Evolutionary conservation across 1,140 invertebrate species (phyloP).

Genomic region (Telenomus remus): DNA sequence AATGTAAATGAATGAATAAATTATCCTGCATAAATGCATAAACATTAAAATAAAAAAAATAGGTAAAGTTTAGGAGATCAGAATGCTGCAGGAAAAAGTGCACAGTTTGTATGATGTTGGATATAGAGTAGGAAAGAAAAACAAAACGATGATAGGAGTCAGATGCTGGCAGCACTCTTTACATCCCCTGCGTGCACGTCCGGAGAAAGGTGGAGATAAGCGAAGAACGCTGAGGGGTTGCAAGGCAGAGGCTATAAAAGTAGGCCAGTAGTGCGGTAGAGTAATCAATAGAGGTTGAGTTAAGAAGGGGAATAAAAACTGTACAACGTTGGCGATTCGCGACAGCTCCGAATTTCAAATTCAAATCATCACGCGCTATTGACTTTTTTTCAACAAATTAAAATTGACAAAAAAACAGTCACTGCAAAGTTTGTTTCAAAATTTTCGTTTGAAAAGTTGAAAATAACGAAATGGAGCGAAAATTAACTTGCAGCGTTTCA

Average conservation of each 20-base stretch:
- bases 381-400: no score
- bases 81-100: no score
- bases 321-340: conserved; percentile 44
- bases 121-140: conserved; percentile 4
- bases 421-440: no score
- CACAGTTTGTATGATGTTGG: background rate
- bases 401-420: no score
- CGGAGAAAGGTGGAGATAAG: conserved; percentile 22
- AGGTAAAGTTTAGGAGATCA: no score
- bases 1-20: no score
- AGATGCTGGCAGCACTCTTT: conserved; percentile 29
- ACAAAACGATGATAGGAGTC: conserved; percentile 8
- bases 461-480: no score
- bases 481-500: no score
- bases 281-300: conserved; percentile 73
- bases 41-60: no score
- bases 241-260: conserved; percentile 66
- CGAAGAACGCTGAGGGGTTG: conserved; percentile 34
- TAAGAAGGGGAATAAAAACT: conserved; percentile 64
- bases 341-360: conserved; percentile 5
- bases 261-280: conserved; percentile 75
- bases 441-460: no score
- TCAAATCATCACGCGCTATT: background rate
- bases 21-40: no score
- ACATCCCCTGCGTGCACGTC: conserved; percentile 45